Percentiles rank a stretch among this genome's conserved stretches.
Evolutionary conservation across 2,797 vertebrate genomes (phyloP).

Genomic region (Aphelocoma californica): DNA sequence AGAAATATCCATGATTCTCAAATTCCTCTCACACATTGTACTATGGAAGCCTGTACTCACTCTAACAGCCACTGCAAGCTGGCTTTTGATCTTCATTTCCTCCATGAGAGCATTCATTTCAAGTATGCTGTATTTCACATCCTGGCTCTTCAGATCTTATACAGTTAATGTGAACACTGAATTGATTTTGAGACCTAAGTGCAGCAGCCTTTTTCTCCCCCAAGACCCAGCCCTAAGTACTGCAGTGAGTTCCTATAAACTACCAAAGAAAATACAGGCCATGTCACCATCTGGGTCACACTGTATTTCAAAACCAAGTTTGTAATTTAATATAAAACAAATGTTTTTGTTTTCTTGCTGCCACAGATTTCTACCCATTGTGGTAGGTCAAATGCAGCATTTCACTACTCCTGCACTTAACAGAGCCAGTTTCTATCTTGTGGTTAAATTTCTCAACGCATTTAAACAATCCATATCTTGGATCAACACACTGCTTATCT

Average conservation of each 20-base stretch:
- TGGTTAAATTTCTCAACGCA: conserved; percentile 6
- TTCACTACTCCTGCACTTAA: neutral
- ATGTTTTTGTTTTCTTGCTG: neutral
- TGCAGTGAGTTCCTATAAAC: neutral
- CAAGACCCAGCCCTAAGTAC: neutral
- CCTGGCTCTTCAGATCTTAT: neutral
- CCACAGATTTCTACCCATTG: neutral
- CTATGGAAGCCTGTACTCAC: neutral
- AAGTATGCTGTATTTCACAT: neutral
- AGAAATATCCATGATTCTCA: neutral
- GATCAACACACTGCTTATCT: conserved; percentile 48
- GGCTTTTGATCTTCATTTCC: neutral
- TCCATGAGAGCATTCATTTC: neutral
- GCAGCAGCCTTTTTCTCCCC: neutral
- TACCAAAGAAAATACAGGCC: neutral
- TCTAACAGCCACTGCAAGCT: neutral
- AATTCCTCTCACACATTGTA: neutral
- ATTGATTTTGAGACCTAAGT: neutral
- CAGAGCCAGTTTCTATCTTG: conserved; percentile 7
- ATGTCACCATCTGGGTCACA: fast-evolving
- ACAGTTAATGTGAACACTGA: neutral
- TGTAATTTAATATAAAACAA: neutral
- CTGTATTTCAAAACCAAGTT: neutral
- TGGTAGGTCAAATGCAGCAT: neutral
- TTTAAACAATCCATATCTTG: conserved; percentile 33